Percentiles rank a stretch among this genome's conserved stretches.
Evolutionary conservation across 2,888 invertebrate genomes (phyloP).

Genomic region (Lathronympha strigana): DNA sequence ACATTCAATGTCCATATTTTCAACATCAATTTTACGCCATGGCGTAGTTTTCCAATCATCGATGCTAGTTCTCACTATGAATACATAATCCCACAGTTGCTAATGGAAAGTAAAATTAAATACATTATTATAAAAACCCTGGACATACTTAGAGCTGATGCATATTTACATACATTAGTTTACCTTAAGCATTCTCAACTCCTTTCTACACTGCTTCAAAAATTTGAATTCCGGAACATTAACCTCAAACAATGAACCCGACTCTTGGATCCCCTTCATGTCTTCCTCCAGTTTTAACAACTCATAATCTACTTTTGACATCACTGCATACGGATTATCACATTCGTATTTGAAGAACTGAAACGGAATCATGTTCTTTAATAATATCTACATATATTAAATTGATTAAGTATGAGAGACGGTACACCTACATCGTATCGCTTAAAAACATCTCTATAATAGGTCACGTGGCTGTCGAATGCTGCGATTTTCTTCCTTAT

Average conservation of each 20-base stretch:
- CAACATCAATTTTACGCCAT: conserved; percentile 98
- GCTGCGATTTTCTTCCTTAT: conserved; percentile 93
- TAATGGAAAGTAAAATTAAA: conserved; percentile 58
- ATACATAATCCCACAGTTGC: conserved; percentile 98
- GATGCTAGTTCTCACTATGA: conserved; percentile 94
- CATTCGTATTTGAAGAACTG: conserved; percentile 90
- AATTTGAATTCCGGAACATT: conserved; percentile 97
- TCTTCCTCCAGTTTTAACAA: conserved; percentile 92
- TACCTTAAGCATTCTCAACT: conserved; percentile 93
- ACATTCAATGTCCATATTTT: conserved; percentile 99
- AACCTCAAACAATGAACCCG: conserved; percentile 97
- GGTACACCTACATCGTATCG: conserved; percentile 80
- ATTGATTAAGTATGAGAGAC: neutral
- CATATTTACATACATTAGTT: neutral
- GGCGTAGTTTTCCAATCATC: conserved; percentile 99
- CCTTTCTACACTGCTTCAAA: conserved; percentile 95
- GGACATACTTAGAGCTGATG: neutral
- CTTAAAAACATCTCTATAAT: conserved; percentile 95
- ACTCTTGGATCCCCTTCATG: conserved; percentile 93
- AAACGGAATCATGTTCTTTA: conserved; percentile 34
- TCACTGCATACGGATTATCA: conserved; percentile 88
- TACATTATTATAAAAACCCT: neutral
- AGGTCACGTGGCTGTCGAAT: conserved; percentile 93
- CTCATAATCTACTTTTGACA: conserved; percentile 91
- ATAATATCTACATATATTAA: neutral